Conservation (phyloP, 2,113 vertebrate species). For the Chamaetylas fuelleborni region DNA sequence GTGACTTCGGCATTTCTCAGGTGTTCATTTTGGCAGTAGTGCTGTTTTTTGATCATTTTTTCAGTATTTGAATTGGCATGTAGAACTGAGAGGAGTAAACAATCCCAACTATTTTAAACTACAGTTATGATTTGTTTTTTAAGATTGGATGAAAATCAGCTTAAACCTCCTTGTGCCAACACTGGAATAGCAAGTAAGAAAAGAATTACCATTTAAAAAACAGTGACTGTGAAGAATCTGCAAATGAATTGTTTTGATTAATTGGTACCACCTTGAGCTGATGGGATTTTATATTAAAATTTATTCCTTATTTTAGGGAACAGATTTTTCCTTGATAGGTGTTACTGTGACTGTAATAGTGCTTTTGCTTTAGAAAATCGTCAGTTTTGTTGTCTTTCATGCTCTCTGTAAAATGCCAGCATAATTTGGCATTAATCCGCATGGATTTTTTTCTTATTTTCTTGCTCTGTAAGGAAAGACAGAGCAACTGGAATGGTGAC, state of each 20-base stretch:
- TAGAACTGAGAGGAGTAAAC: not conserved
- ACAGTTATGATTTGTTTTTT: not conserved
- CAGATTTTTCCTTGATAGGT: not conserved
- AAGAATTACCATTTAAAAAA: not conserved
- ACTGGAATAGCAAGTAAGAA: not conserved
- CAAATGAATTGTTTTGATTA: not conserved
- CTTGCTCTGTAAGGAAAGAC: not conserved
- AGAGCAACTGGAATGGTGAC: not conserved
- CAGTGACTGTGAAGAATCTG: not conserved
- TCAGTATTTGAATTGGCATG: not conserved
- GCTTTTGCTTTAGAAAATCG: not conserved
- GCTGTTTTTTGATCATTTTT: not conserved
- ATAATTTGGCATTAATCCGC: not conserved
- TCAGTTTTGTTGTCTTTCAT: not conserved
- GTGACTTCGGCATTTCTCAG: not conserved
- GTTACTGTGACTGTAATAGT: not conserved
- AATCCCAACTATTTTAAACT: slow-evolving; percentile 29
- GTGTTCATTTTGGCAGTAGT: not conserved
- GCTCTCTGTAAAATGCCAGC: not conserved
- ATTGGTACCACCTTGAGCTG: not conserved
- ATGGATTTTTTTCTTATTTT: not conserved
- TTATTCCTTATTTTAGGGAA: not conserved
- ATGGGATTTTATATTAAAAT: not conserved
- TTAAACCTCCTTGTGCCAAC: slow-evolving; percentile 18
- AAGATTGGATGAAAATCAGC: slow-evolving; percentile 23